Evolutionary conservation across 1,140 invertebrate species (phyloP).

Genomic region (Catajapyx aquilonaris): DNA sequence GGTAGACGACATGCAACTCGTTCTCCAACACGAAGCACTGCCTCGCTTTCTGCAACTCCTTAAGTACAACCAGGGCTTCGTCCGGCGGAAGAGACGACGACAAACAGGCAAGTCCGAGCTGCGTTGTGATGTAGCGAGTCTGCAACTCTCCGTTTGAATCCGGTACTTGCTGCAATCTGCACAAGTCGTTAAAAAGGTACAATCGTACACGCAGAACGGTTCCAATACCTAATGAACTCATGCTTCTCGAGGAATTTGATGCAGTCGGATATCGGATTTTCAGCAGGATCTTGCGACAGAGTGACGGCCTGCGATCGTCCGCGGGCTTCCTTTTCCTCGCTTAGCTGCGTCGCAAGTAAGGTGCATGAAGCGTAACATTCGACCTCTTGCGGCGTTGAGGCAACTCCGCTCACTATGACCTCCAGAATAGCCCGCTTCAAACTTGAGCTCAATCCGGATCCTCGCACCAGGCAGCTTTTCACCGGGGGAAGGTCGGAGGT

Average conservation of each 20-base stretch:
- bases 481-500: conserved; percentile 45
- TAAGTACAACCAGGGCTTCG: conserved; percentile 69
- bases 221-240: conserved; percentile 29
- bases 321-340: conserved; percentile 3
- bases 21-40: conserved; percentile 79
- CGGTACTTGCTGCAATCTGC: background rate
- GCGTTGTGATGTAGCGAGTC: conserved; percentile 61
- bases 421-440: conserved; percentile 38
- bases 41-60: conserved; percentile 74
- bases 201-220: too few species aligned
- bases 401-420: conserved; percentile 73
- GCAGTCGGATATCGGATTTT: conserved; percentile 26
- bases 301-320: too few species aligned
- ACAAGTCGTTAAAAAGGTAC: background rate
- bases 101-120: conserved; percentile 75
- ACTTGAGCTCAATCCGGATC: conserved; percentile 32
- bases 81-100: conserved; percentile 79
- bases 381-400: conserved; percentile 46
- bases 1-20: conserved; percentile 85
- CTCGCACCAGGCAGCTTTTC: conserved; percentile 54
- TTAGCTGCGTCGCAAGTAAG: conserved; percentile 25
- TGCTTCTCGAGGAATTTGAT: conserved; percentile 31
- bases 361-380: conserved; percentile 63
- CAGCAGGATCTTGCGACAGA: conserved; percentile 14
- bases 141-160: background rate